Percentiles rank a stretch among this genome's conserved stretches.
These are phyloP conservation scores for Camponotus floridanus DNA, from an alignment of 1,140 invertebrate genomes.

Conservation along the genomic window DNA sequence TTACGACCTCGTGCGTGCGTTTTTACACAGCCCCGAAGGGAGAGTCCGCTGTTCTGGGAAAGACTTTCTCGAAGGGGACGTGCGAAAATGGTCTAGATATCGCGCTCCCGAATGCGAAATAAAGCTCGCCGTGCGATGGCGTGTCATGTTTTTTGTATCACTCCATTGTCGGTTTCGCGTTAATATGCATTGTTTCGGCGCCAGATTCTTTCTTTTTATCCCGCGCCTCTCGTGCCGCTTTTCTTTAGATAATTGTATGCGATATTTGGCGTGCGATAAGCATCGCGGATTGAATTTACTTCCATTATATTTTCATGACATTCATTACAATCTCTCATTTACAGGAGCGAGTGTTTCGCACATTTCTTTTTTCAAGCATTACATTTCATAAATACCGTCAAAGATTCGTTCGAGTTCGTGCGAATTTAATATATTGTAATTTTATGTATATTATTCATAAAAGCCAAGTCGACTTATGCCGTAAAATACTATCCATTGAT, in stretches of 20 bases:
- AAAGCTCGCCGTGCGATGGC: slow-evolving; percentile 2
- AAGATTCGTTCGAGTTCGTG: background rate
- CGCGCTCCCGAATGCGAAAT: slow-evolving; percentile 42
- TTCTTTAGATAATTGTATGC: slow-evolving; percentile 12
- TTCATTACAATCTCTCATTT: slow-evolving; percentile 9
- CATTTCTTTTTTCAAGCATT: background rate
- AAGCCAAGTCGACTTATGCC: slow-evolving; percentile 2
- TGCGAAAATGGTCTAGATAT: slow-evolving; percentile 55
- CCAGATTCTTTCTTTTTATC: background rate
- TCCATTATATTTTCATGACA: background rate
- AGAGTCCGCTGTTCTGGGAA: slow-evolving; percentile 46
- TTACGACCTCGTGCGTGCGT: slow-evolving; percentile 49
- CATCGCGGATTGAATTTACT: slow-evolving; percentile 1
- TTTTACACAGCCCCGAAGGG: slow-evolving; percentile 27
- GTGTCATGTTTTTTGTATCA: slow-evolving; percentile 28
- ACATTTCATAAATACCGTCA: too few relatives aligned
- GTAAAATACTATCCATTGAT: background rate
- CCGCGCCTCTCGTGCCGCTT: background rate
- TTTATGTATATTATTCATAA: slow-evolving; percentile 18
- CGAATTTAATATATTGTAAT: background rate
- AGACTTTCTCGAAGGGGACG: slow-evolving; percentile 56
- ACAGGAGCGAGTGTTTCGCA: background rate
- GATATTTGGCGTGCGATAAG: slow-evolving; percentile 18
- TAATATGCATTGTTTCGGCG: slow-evolving; percentile 44
- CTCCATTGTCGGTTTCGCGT: slow-evolving; percentile 43